Base-by-base conservation (phyloP, 2,113 vertebrate genomes). In the Cygnus buccinator region DNA sequence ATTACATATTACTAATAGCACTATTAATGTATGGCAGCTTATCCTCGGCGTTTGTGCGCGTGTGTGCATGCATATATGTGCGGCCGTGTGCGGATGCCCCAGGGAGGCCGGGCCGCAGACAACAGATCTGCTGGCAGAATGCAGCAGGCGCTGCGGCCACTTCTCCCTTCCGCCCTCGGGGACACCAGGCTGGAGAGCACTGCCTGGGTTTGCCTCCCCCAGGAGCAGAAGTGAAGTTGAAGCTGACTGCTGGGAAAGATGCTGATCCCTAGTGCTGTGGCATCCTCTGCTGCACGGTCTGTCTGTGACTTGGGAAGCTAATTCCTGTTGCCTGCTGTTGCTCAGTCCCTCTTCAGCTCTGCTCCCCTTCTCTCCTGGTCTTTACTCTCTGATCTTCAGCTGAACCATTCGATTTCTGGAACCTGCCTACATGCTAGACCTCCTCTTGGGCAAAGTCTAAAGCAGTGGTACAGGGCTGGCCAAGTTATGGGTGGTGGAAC, bases 1-100 rank as follows among this genome's bases (percentile, higher is more conserved):
- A 97, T 97, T 96, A 95, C 46, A 55, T 90, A 84, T 96, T 96
- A 79, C 93, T 96, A 95, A 95, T 95, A 95, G 88, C 76, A 75
- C 86, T 95, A 96, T 95, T 97, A 97, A 95, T 93, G 87, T 84
- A 22, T 67, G 81, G 75, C 84, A 95, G 87, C 85, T 92, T 88
- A 84, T 90, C 65, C 14, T 43, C 63, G 68, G 35, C 83, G 50
- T 68, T 14, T 55, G 52, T 41, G 28, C 3, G 48, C 41, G 46
- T 80, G 86, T 3, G 3, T 19, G 18, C 3, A 2, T 25, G 16
- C 11, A 10, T 50, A 50, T 65, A 35, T n/a, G 39, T 39, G 66
- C 5, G 25, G n/a, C n/a, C 23, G 23, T 26, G 28, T 0, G 7
- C 33, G 71, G 61, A 74, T 65, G 65, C n/a, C 10, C 2, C 1